Percentiles rank a stretch among this genome's conserved stretches.
Evolutionary conservation across 2,888 invertebrate genomes (phyloP).

Genomic region (Calameuta idolon): DNA sequence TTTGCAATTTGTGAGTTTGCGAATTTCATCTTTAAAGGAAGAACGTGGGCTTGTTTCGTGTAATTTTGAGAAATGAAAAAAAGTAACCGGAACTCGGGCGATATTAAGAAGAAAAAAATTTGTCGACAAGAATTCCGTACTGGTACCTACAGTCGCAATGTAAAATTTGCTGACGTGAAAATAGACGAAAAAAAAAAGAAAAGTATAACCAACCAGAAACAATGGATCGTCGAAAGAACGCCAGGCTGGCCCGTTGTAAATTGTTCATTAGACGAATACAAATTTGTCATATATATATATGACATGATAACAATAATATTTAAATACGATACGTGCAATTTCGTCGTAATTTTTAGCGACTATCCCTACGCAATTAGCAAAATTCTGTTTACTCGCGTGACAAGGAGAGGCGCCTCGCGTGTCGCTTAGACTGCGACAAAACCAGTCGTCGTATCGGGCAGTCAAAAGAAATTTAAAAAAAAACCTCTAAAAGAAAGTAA

Average conservation of each 20-base stretch:
- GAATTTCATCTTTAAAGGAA: background rate
- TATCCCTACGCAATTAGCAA: background rate
- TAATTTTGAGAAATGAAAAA: slow-evolving; percentile 2
- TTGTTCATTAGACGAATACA: slow-evolving; percentile 30
- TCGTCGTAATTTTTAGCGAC: background rate
- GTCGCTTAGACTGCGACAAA: background rate
- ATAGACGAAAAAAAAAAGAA: background rate
- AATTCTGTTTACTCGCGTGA: background rate
- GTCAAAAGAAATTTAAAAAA: background rate
- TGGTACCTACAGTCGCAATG: background rate
- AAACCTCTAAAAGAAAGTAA: background rate
- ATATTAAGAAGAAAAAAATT: background rate
- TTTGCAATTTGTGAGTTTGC: background rate
- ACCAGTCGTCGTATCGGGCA: background rate
- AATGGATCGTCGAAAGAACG: background rate
- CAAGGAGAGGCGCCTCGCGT: background rate
- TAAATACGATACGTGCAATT: slow-evolving; percentile 10
- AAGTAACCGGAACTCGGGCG: background rate
- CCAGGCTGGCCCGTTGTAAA: slow-evolving; percentile 28
- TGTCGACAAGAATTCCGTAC: background rate
- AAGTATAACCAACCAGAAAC: background rate
- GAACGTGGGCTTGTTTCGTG: slow-evolving; percentile 5
- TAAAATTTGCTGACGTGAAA: background rate
- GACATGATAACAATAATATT: slow-evolving; percentile 14
- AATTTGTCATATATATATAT: slow-evolving; percentile 25